Conservation (phyloP, 2,113 vertebrate genomes). For the Pavo muticus region DNA sequence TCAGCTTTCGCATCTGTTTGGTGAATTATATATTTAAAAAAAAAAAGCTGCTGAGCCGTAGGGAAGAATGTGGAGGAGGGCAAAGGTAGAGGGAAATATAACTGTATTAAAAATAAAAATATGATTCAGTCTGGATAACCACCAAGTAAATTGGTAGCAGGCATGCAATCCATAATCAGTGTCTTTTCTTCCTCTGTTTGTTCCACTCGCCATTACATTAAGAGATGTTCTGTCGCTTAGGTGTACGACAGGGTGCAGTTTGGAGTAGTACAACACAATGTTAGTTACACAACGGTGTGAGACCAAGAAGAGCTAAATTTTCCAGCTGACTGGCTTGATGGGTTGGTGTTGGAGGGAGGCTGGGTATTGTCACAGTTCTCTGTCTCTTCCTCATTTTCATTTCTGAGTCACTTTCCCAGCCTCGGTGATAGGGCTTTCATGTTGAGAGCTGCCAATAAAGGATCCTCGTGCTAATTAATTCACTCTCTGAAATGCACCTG, state of each 20-base stretch:
- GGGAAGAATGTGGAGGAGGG: conserved; percentile 20
- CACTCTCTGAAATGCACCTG: neutral
- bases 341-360: neutral
- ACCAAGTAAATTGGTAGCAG: neutral
- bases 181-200: neutral
- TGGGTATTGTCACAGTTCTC: neutral
- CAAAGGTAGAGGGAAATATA: conserved; percentile 22
- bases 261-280: conserved; percentile 10
- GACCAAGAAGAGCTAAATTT: conserved; percentile 43
- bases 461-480: conserved; percentile 53
- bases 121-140: neutral
- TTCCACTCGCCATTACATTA: neutral
- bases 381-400: conserved; percentile 18
- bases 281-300: conserved; percentile 54
- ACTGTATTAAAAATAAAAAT: conserved; percentile 46
- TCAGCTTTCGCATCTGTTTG: conserved; percentile 58
- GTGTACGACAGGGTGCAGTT: neutral
- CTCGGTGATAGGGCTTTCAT: neutral
- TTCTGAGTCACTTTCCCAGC: conserved; percentile 45
- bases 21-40: neutral
- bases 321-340: neutral
- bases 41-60: neutral
- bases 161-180: neutral
- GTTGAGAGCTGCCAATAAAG: conserved; percentile 8
- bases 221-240: neutral